Evolutionary conservation across 2,797 vertebrate species (phyloP), one percentile per base, ranked within the genome.

Genomic region (Pelobates cultripes): DNA sequence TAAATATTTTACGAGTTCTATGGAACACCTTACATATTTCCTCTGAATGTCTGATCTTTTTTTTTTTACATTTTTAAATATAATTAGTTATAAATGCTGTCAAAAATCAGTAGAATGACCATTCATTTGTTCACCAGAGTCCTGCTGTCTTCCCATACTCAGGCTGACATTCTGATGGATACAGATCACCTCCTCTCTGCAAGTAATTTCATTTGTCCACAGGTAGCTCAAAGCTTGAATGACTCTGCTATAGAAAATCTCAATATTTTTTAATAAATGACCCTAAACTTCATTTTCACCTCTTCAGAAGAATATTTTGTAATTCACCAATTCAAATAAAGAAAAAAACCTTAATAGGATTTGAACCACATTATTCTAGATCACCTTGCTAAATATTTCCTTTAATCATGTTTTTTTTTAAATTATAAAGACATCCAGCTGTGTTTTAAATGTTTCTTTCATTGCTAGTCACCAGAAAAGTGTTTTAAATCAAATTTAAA

Each of bases 141-240:
- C 85, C 88, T 87, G 83, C 80, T 86, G 74, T 86, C 85, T 86
- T 0, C 61, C 75, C 88, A 85, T 90, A 85, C 77, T n/a, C 3
- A 0, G 42, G 79, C 79, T 87, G 87, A 87, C 87, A 51, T 51
- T 51, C 47, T 51, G 47, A 51, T 51, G 71, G 82, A 89, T 91
- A 86, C 40, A 83, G 80, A 87, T 89, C 87, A 92, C 81, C 78
- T 63, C 88, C 67, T 15, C 41, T 79, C 73, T 83, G 66, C 67
- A 85, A 51, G 40, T 87, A 89, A 90, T 90, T 91, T 87, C 55
- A 83, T 88, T 89, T 91, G 87, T 77, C 86, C 61, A 72, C 78
- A 87, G 84, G 87, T 85, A 76, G 71, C 84, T 86, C 85, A 64
- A 78, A 3, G 17, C 55, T 85, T 76, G 70, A 70, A 47, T 86